phyloP scores from a whole-genome alignment of 2,888 invertebrate species.

The Polydrusus pterygomalis region DNA sequence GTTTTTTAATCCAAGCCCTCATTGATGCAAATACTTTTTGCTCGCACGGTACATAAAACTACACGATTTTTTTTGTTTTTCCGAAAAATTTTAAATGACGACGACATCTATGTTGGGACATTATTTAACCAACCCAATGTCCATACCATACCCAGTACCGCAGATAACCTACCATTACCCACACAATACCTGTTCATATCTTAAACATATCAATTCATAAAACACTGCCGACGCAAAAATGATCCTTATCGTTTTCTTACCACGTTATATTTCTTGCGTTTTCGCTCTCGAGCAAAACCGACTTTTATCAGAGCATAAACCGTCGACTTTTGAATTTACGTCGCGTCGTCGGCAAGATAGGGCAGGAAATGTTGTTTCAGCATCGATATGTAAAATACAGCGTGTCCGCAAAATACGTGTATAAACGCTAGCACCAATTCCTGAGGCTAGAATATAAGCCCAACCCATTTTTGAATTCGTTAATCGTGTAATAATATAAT shows the following conservation, averaged over 20 bases:
- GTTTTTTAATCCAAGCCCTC: too few species aligned
- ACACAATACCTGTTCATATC: slow-evolving; percentile 28
- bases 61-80: too few species aligned
- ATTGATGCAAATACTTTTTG: too few species aligned
- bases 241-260: slow-evolving; percentile 14
- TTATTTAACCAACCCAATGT: slow-evolving; percentile 2
- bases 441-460: too few species aligned
- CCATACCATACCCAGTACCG: slow-evolving; percentile 2
- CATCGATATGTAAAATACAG: too few species aligned
- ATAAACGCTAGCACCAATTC: too few species aligned
- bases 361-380: slow-evolving; percentile 5
- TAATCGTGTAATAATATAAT: too few species aligned
- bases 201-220: slow-evolving; percentile 28
- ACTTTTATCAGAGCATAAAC: slow-evolving; percentile 35
- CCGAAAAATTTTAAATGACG: too few species aligned
- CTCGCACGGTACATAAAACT: too few species aligned
- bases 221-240: slow-evolving; percentile 35
- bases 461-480: too few species aligned
- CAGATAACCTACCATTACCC: neutral
- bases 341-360: neutral
- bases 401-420: too few species aligned
- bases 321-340: slow-evolving; percentile 27
- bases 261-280: slow-evolving; percentile 33
- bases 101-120: neutral
- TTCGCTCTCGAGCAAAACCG: slow-evolving; percentile 32